Percentiles rank a stretch among this genome's conserved stretches.
Conservation (phyloP, 2,113 vertebrate genomes). For the Paraplagusia blochii region DNA sequence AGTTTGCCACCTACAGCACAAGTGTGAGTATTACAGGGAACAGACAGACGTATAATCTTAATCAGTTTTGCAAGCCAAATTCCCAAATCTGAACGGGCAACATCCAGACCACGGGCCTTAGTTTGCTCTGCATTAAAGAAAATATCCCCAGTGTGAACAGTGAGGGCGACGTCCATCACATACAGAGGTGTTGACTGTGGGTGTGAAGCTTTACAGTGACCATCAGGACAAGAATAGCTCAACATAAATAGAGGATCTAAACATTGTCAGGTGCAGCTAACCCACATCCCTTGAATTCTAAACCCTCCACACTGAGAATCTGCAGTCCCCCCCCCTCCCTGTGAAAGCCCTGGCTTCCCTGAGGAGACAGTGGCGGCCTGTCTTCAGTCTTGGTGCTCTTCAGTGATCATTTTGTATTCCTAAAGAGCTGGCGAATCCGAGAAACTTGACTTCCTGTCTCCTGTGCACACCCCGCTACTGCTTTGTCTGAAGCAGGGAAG, state of each 20-base stretch:
- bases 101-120: too few species aligned
- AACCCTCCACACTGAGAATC: conserved; percentile 44
- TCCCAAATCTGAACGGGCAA: too few species aligned
- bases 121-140: too few species aligned
- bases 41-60: too few species aligned
- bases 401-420: conserved; percentile 67
- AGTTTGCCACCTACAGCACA: too few species aligned
- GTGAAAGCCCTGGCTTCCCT: conserved; percentile 53
- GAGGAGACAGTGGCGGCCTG: conserved; percentile 65
- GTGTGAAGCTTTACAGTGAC: too few species aligned
- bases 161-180: too few species aligned
- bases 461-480: conserved; percentile 15
- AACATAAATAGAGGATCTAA: not conserved
- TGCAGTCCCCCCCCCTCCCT: conserved; percentile 1
- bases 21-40: too few species aligned
- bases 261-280: conserved; percentile 54
- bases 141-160: too few species aligned
- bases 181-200: too few species aligned
- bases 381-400: conserved; percentile 44
- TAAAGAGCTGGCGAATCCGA: conserved; percentile 49
- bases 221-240: not conserved
- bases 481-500: conserved; percentile 40
- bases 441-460: conserved; percentile 66
- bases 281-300: conserved; percentile 62
- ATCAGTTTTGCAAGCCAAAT: too few species aligned